Base-by-base conservation (phyloP, 1,140 invertebrate genomes). In the Hermetia illucens region DNA sequence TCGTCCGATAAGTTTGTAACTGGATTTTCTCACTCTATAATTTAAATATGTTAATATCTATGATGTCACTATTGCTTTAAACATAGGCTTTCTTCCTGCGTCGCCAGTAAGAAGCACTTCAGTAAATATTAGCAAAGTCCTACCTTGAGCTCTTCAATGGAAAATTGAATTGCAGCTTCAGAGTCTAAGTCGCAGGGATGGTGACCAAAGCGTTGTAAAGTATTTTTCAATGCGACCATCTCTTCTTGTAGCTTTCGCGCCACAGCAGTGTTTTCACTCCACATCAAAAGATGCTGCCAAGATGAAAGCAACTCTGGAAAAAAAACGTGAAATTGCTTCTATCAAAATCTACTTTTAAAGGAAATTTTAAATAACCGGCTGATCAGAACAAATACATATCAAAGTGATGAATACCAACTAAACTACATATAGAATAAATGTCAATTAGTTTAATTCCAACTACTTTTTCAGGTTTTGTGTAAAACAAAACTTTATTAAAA, bases 1-100 rank as follows among this genome's bases (percentile, higher is more conserved):
- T 70, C 19, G 70, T 63, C 55, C 81, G 79, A 50, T 75, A 75
- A 53, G 81, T 75, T 51, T 74, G 69, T 40, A 89, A 64, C 43
- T 73, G 71, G 24, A 69, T 63, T 48, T 83, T 60, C 45, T 75
- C 70, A 46, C 63, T 63, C 74, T 80, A 65, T 44, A 70, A 61
- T 41, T 51, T 46, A 42, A 45, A 48, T 38, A 44, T 16, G 6
- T 34, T 22, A 35, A n/a, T n/a, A n/a, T n/a, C n/a, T n/a, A n/a
- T n/a, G n/a, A n/a, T n/a, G n/a, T n/a, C n/a, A n/a, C n/a, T n/a
- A n/a, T n/a, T n/a, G n/a, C n/a, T n/a, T n/a, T n/a, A n/a, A n/a
- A n/a, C n/a, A n/a, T n/a, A n/a, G n/a, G n/a, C n/a, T n/a, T n/a
- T n/a, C n/a, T n/a, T n/a, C n/a, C n/a, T n/a, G n/a, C n/a, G n/a